Percentiles rank a stretch among this genome's conserved stretches.
Conservation (phyloP, 2,888 invertebrate species). For the Tipula confusa region DNA sequence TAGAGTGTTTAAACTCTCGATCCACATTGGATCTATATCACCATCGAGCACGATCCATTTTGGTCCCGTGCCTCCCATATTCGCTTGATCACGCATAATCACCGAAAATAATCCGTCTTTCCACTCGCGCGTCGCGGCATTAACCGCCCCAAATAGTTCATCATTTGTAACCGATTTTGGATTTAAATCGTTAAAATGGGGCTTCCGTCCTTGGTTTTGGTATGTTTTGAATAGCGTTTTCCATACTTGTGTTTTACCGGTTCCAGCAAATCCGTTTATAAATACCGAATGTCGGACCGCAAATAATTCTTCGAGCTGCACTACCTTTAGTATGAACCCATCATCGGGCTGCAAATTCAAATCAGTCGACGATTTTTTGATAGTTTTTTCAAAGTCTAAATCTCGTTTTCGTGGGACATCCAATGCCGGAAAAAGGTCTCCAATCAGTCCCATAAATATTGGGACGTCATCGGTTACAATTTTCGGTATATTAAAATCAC, state of each 20-base stretch:
- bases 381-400: conserved; percentile 74
- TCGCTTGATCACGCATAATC: conserved; percentile 90
- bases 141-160: conserved; percentile 90
- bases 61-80: conserved; percentile 76
- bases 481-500: conserved; percentile 94
- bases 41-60: conserved; percentile 96
- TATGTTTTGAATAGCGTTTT: conserved; percentile 83
- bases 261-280: conserved; percentile 79
- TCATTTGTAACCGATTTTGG: conserved; percentile 95
- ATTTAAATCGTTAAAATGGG: conserved; percentile 84
- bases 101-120: conserved; percentile 86
- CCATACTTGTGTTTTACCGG: conserved; percentile 92
- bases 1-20: conserved; percentile 90
- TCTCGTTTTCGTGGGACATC: conserved; percentile 87
- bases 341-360: conserved; percentile 86
- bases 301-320: conserved; percentile 87
- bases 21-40: conserved; percentile 98
- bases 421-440: conserved; percentile 86
- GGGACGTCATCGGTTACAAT: conserved; percentile 88
- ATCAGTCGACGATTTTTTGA: conserved; percentile 72
- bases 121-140: conserved; percentile 91
- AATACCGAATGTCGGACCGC: conserved; percentile 93
- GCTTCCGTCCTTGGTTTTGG: conserved; percentile 73
- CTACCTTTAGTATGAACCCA: conserved; percentile 79
- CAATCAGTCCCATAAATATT: conserved; percentile 90